phyloP scores from a whole-genome alignment of 1,140 invertebrate genomes.

The Xylocopa sonorina region DNA sequence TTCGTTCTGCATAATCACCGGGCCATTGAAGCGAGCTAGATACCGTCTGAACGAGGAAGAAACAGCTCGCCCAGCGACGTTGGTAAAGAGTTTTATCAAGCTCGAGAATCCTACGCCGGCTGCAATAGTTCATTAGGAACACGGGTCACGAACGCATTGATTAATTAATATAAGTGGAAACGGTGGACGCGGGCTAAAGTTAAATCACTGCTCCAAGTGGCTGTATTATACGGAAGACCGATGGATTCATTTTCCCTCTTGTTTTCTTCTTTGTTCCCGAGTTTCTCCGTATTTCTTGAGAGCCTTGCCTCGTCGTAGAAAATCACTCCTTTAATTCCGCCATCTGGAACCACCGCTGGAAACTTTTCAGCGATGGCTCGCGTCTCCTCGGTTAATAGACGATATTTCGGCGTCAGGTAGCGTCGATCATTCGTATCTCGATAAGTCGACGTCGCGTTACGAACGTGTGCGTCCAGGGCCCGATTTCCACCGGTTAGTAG shows the following conservation, averaged over 20 bases:
- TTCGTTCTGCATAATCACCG: too few relatives aligned
- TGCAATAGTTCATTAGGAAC: too few relatives aligned
- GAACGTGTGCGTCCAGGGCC: neutral
- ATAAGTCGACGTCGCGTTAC: neutral
- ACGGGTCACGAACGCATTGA: neutral
- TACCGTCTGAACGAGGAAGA: too few relatives aligned
- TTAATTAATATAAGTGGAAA: conserved; percentile 22
- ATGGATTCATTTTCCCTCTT: conserved; percentile 1
- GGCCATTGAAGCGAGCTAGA: too few relatives aligned
- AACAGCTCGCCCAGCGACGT: too few relatives aligned
- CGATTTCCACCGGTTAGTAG: neutral
- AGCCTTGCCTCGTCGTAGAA: neutral
- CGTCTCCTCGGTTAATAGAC: neutral
- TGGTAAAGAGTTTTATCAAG: too few relatives aligned
- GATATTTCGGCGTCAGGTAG: neutral
- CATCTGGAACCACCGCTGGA: accelerated
- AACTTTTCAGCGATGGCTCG: neutral
- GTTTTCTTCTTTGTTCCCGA: neutral
- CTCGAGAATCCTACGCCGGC: too few relatives aligned
- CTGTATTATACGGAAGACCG: conserved; percentile 2
- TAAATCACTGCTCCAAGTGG: conserved; percentile 18
- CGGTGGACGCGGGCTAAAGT: neutral
- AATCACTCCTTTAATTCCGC: neutral
- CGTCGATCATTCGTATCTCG: neutral
- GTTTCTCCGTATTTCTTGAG: neutral